phyloP scores from a whole-genome alignment of 1,140 invertebrate genomes.

The Idris sp. region DNA sequence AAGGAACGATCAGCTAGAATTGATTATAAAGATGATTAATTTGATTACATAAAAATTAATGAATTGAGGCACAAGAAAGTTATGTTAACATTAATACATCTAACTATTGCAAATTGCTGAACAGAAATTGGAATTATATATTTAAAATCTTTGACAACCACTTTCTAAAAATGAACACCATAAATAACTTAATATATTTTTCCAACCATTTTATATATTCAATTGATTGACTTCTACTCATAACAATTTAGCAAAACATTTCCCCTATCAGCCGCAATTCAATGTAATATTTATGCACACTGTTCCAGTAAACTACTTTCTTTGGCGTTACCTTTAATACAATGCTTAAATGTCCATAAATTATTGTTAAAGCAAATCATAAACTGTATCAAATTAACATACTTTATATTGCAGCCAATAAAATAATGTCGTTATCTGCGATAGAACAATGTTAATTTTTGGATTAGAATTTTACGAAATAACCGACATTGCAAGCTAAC shows the following conservation, averaged over 20 bases:
- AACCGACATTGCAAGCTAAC: too few species aligned
- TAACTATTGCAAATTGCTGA: too few species aligned
- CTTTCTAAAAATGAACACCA: too few species aligned
- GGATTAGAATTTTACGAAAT: constrained; percentile 11
- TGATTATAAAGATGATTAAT: too few species aligned
- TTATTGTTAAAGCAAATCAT: constrained; percentile 15
- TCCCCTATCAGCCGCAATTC: constrained; percentile 9
- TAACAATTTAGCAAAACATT: constrained; percentile 9
- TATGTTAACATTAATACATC: too few species aligned
- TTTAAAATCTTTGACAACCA: too few species aligned
- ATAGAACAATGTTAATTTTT: constrained; percentile 26
- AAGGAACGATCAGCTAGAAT: too few species aligned
- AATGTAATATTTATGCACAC: constrained; percentile 31
- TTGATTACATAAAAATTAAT: too few species aligned
- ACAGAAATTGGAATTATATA: too few species aligned
- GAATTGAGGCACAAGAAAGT: too few species aligned
- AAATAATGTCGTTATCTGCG: constrained; percentile 26
- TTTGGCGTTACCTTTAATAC: constrained; percentile 22
- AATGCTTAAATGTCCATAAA: constrained; percentile 18
- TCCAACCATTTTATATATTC: too few species aligned
- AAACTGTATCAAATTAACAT: constrained; percentile 34
- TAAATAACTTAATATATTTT: too few species aligned
- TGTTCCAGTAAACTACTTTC: constrained; percentile 38
- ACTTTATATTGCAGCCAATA: constrained; percentile 14
- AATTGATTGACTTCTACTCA: constrained; percentile 5